phyloP scores from a whole-genome alignment of 1,140 invertebrate species.

The Lasioglossum albipes region DNA sequence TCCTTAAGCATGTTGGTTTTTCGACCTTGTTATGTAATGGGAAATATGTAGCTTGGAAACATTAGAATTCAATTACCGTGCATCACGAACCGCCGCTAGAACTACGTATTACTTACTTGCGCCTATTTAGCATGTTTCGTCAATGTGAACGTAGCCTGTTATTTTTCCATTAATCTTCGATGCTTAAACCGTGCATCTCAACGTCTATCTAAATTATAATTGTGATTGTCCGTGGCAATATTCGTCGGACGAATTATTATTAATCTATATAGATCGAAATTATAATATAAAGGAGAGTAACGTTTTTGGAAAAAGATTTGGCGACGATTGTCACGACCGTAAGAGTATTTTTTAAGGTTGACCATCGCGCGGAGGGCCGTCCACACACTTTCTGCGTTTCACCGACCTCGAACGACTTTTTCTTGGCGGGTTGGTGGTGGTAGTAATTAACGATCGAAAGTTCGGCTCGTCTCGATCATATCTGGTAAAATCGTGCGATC shows the following conservation, averaged over 20 bases:
- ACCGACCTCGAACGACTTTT: conserved; percentile 64
- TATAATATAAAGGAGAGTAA: no score
- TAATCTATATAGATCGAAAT: no score
- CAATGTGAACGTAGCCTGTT: background rate
- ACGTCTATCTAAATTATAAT: no score
- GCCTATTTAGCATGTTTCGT: background rate
- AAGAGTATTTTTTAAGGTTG: background rate
- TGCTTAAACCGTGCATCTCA: background rate
- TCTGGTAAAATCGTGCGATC: conserved; percentile 28
- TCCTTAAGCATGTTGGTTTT: background rate
- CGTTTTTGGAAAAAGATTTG: background rate
- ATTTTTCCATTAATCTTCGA: background rate
- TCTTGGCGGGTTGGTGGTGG: conserved; percentile 40
- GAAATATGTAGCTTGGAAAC: background rate
- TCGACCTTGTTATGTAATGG: background rate
- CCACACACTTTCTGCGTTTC: conserved; percentile 58
- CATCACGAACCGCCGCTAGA: background rate
- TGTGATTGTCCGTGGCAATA: background rate
- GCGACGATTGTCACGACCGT: background rate
- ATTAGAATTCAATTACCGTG: conserved; percentile 12
- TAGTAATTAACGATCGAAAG: conserved; percentile 66
- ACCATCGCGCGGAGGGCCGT: background rate
- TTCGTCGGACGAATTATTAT: no score
- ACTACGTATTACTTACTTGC: background rate
- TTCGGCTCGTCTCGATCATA: conserved; percentile 48